These are phyloP conservation scores for Drosophila kambysellisi DNA, from an alignment of 2,888 invertebrate genomes.

Conservation along the genomic window DNA sequence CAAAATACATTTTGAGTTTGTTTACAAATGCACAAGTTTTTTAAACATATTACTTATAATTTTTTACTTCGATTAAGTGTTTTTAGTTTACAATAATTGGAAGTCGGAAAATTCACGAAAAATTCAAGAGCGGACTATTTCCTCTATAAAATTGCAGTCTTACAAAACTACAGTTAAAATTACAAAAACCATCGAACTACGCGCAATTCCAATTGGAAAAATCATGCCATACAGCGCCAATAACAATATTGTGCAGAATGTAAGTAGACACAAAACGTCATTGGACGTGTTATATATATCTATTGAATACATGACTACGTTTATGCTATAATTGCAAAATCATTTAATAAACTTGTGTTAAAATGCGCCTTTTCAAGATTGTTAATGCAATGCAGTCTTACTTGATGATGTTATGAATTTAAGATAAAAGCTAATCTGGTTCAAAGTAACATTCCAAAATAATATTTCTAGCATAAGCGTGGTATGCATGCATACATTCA, in stretches of 20 bases:
- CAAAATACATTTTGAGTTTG: slow-evolving; percentile 29
- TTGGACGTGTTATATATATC: slow-evolving; percentile 39
- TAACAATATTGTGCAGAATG: slow-evolving; percentile 77
- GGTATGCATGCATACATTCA: neutral
- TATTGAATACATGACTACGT: slow-evolving; percentile 13
- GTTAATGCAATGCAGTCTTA: neutral
- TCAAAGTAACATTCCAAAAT: neutral
- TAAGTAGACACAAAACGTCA: slow-evolving; percentile 68
- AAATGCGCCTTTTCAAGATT: neutral
- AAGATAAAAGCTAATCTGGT: neutral
- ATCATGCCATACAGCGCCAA: slow-evolving; percentile 76
- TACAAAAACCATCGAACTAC: slow-evolving; percentile 40
- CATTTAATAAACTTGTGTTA: neutral
- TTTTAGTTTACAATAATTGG: slow-evolving; percentile 23
- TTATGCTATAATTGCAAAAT: slow-evolving; percentile 22
- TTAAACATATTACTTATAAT: slow-evolving; percentile 1
- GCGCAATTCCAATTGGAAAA: slow-evolving; percentile 67
- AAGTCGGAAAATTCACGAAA: slow-evolving; percentile 9
- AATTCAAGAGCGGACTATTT: slow-evolving; percentile 17
- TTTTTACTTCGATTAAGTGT: slow-evolving; percentile 14
- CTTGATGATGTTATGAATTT: neutral
- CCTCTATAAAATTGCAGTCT: slow-evolving; percentile 27
- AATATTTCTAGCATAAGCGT: neutral
- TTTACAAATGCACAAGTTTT: slow-evolving; percentile 11
- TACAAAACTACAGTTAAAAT: slow-evolving; percentile 3